A percentile compares a stretch with the other conserved stretches of the same genome.
phyloP scores from a whole-genome alignment of 2,797 vertebrate genomes.

The Monodelphis domestica region DNA sequence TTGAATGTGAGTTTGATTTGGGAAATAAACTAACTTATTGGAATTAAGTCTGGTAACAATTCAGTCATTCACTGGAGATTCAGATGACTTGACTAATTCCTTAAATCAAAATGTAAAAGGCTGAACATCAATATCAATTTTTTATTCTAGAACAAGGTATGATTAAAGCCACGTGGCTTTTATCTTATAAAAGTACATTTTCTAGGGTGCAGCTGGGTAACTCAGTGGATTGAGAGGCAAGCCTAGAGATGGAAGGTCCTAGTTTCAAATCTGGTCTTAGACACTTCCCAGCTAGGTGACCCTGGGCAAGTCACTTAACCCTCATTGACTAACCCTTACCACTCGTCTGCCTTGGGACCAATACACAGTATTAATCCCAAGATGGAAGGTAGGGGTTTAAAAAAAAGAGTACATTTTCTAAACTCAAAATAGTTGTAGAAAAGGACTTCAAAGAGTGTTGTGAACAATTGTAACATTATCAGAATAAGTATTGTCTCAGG shows the following conservation, averaged over 20 bases:
- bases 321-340: too few species aligned
- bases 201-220: too few species aligned
- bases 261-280: too few species aligned
- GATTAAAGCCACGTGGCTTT: not conserved
- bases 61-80: not conserved
- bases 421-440: not conserved
- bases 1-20: not conserved
- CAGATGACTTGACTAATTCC: not conserved
- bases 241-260: too few species aligned
- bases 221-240: too few species aligned
- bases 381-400: too few species aligned
- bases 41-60: not conserved
- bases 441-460: not conserved
- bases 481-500: not conserved
- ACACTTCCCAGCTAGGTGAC: too few species aligned
- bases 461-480: not conserved
- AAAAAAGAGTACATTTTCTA: not conserved
- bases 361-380: too few species aligned
- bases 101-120: not conserved
- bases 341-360: too few species aligned
- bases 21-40: not conserved
- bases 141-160: not conserved
- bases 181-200: too few species aligned
- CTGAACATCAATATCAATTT: not conserved
- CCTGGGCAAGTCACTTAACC: too few species aligned